Percentiles rank a stretch among this genome's conserved stretches.
These are phyloP conservation scores for Mastomys coucha DNA, from an alignment of 2,113 vertebrate genomes.

Conservation along the genomic window DNA sequence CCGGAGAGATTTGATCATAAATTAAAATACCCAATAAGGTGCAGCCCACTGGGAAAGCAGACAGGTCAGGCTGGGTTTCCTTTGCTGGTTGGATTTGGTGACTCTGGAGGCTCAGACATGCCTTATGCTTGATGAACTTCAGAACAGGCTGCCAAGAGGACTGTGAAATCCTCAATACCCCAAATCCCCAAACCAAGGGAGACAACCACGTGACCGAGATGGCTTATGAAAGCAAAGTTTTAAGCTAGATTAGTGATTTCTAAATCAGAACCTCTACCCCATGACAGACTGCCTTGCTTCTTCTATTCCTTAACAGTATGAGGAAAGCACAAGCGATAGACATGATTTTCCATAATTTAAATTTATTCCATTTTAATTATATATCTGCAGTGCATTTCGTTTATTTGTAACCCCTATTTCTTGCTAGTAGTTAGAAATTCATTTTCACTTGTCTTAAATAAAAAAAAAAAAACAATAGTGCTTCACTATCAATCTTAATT, in stretches of 20 bases:
- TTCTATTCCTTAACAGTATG: not conserved
- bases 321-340: not conserved
- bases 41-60: not conserved
- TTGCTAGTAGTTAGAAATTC: slow-evolving; percentile 50
- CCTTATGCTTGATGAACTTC: slow-evolving; percentile 54
- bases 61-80: slow-evolving; percentile 5
- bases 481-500: slow-evolving; percentile 53
- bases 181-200: slow-evolving; percentile 66
- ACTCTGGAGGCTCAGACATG: not conserved
- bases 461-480: slow-evolving; percentile 67
- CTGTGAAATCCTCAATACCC: slow-evolving; percentile 60
- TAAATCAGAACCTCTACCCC: not conserved
- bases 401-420: slow-evolving; percentile 6
- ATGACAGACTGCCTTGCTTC: not conserved
- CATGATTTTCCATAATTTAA: not conserved
- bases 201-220: not conserved
- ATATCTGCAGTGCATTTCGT: slow-evolving; percentile 17
- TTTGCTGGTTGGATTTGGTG: slow-evolving; percentile 44
- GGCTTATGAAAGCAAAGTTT: slow-evolving; percentile 54
- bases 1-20: slow-evolving; percentile 39
- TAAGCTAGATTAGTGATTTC: slow-evolving; percentile 47
- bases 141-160: slow-evolving; percentile 54
- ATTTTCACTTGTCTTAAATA: slow-evolving; percentile 59
- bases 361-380: slow-evolving; percentile 66
- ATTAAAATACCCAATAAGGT: slow-evolving; percentile 19